Evolutionary conservation across 2,113 vertebrate genomes (phyloP).

Genomic region (Dolichotis patagonum): DNA sequence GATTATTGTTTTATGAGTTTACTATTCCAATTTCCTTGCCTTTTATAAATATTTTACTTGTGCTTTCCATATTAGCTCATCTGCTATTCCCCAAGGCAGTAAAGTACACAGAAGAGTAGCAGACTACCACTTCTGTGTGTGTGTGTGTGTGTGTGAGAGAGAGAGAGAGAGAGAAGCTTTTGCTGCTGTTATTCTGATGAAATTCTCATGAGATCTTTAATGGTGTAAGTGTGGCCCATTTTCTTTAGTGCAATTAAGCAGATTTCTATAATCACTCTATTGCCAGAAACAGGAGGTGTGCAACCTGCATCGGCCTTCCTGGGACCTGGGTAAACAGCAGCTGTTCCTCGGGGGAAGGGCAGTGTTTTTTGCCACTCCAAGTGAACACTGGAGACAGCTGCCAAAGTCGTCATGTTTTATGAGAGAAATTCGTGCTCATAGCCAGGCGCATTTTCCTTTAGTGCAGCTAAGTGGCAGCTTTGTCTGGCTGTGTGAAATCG

Average conservation of each 20-base stretch:
- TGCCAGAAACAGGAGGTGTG: constrained; percentile 42
- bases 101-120: not conserved
- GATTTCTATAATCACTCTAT: constrained; percentile 59
- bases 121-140: not conserved
- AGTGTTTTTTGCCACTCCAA: not conserved
- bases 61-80: constrained; percentile 52
- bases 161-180: no score
- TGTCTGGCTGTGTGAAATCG: constrained; percentile 34
- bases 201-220: constrained; percentile 65
- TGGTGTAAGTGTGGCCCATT: constrained; percentile 50
- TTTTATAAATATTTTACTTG: constrained; percentile 74
- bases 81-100: constrained; percentile 65
- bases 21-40: constrained; percentile 70
- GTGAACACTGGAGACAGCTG: constrained; percentile 63
- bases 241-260: constrained; percentile 36
- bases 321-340: not conserved
- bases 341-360: not conserved
- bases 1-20: constrained; percentile 73
- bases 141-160: no score
- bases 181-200: constrained; percentile 53
- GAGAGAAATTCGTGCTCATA: constrained; percentile 76
- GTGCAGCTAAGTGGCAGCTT: not conserved
- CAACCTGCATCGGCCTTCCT: constrained; percentile 51
- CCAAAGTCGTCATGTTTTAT: constrained; percentile 26
- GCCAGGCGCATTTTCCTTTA: constrained; percentile 76